Evolutionary conservation across 2,888 invertebrate genomes (phyloP), one percentile per base, ranked within the genome.

Genomic region (Colostygia pectinataria): DNA sequence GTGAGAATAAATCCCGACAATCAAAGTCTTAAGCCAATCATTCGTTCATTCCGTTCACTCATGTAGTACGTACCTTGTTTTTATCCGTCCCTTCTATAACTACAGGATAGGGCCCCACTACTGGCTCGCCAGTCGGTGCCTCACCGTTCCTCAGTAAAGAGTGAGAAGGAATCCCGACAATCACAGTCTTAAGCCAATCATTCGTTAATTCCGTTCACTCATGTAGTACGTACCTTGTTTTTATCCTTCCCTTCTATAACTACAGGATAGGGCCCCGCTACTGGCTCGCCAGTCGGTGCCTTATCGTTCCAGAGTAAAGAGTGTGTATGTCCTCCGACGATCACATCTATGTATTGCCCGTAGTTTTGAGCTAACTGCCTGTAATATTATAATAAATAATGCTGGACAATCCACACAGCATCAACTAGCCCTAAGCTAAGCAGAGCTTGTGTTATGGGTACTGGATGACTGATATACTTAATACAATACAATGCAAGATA

Each of bases 241-340:
- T 75, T 76, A 2, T 71, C 70, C 46, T 74, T 63, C 7, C 55
- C 65, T 56, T 86, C 71, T 1, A 84, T 57, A 33, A 94, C 90
- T 0, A 94, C 92, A 0, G 96, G 96, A 77, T 97, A 97, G 0
- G 92, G 90, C 0, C 93, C 95, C 1, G 66, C 81, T 0, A 93
- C 90, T 0, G 10, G 69, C 47, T 94, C 93, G 0, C 91, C 91
- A 2, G 93, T 93, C 0, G 92, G 92, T 0, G 88, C 67, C 0
- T 65, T 74, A 0, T 89, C 87, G 4, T 93, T 93, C 83, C 94
- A 97, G 0, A 97, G 88, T 50, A 97, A 92, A 0, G 95, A 94
- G 67, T 97, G 96, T 0, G 94, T 93, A 71, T 97, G 97, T 0
- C 96, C 95, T 1, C 97, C 97, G 0, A 97, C 93, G 33, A 97